Conservation (phyloP, 2,888 invertebrate genomes). For the Ditula angustiorana region DNA sequence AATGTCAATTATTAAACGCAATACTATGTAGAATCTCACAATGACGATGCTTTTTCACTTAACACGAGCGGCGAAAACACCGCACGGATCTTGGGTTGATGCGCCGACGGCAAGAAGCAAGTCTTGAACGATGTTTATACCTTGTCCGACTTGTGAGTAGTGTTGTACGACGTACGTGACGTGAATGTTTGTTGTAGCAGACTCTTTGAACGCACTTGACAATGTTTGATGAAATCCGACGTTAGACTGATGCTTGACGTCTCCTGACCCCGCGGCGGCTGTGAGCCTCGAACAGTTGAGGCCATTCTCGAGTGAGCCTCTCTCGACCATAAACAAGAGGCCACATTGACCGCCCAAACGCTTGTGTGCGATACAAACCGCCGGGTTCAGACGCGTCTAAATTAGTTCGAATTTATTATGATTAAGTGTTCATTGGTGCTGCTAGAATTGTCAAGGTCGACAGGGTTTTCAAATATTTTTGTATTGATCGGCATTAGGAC, state of each 20-base stretch:
- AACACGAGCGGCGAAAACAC: constrained; percentile 17
- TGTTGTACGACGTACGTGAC: constrained; percentile 53
- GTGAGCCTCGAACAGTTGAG: neutral
- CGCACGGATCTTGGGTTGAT: constrained; percentile 41
- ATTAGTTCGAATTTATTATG: constrained; percentile 55
- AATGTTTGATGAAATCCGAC: constrained; percentile 32
- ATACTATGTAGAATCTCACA: constrained; percentile 35
- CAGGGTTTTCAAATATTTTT: constrained; percentile 73
- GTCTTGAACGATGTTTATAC: constrained; percentile 21
- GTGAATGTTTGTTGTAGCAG: constrained; percentile 48
- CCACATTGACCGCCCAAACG: neutral
- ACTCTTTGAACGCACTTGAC: constrained; percentile 31
- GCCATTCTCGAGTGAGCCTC: neutral
- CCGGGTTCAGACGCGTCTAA: constrained; percentile 30
- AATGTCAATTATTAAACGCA: constrained; percentile 56
- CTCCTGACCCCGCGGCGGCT: neutral
- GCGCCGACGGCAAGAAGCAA: neutral
- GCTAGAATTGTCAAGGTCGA: constrained; percentile 66
- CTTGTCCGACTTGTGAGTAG: constrained; percentile 31
- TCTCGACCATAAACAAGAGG: no score
- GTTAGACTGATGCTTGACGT: constrained; percentile 16
- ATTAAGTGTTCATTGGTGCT: constrained; percentile 78
- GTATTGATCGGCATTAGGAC: constrained; percentile 58
- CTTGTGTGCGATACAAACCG: neutral
- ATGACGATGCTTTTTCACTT: neutral